Conservation (phyloP, 2,797 vertebrate species). For the Graptemys geographica region DNA sequence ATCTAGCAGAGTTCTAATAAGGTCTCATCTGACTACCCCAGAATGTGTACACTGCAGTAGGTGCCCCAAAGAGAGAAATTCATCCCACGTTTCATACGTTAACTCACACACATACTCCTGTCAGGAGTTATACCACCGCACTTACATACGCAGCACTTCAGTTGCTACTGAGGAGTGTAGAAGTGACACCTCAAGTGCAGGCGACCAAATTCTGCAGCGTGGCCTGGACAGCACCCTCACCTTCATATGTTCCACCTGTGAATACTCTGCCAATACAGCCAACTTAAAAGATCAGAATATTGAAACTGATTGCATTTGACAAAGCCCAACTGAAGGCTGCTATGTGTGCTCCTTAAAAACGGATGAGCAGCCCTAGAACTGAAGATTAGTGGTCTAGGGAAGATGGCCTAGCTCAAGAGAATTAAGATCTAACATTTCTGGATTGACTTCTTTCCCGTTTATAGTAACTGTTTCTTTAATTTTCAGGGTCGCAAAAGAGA, state of each 20-base stretch:
- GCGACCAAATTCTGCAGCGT: neutral
- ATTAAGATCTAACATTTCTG: neutral
- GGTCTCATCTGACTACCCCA: neutral
- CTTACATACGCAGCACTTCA: neutral
- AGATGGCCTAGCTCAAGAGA: neutral
- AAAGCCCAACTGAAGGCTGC: too few species aligned
- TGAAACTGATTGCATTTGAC: neutral
- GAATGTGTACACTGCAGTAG: neutral
- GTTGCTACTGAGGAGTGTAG: neutral
- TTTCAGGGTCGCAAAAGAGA: neutral
- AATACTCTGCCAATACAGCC: neutral
- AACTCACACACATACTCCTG: neutral
- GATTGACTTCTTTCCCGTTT: neutral
- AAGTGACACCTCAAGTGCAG: neutral
- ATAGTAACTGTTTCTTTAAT: neutral
- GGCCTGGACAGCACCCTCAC: neutral
- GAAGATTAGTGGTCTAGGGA: neutral
- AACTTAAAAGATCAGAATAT: neutral
- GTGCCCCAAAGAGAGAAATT: neutral
- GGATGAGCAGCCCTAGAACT: neutral
- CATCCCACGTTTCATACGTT: neutral
- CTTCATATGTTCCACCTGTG: neutral
- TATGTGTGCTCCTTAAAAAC: fast-evolving
- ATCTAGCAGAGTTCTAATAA: neutral
- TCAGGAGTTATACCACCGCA: neutral